Evolutionary conservation across 2,888 invertebrate species (phyloP).

Genomic region (Cosmopolites sordidus): DNA sequence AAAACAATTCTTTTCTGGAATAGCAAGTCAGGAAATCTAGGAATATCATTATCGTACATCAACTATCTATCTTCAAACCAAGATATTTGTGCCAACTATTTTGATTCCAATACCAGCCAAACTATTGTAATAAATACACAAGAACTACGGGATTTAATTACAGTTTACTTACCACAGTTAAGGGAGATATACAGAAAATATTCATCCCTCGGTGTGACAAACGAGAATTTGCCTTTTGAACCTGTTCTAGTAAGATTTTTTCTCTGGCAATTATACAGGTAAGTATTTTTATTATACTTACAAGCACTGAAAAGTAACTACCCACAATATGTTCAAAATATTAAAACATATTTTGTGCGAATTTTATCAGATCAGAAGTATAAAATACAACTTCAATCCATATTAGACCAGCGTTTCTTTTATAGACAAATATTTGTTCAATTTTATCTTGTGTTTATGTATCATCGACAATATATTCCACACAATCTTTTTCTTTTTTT

Average conservation of each 20-base stretch:
- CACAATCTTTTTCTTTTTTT: too few species aligned
- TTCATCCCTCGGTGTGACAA: conserved; percentile 49
- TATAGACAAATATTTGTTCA: too few species aligned
- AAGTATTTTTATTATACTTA: too few species aligned
- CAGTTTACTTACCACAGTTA: conserved; percentile 50
- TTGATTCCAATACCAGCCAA: background rate
- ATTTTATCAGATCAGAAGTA: too few species aligned
- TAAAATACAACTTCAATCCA: too few species aligned
- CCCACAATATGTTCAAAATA: too few species aligned
- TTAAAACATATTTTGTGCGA: too few species aligned
- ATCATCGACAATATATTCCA: too few species aligned
- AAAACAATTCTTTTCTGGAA: too few species aligned
- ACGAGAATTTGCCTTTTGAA: conserved; percentile 33
- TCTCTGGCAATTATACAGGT: conserved; percentile 54
- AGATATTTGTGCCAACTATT: background rate
- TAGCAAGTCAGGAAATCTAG: background rate
- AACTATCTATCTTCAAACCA: conserved; percentile 28
- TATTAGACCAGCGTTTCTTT: too few species aligned
- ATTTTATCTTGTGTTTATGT: too few species aligned
- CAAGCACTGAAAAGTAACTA: too few species aligned
- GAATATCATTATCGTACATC: conserved; percentile 20
- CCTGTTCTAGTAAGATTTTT: conserved; percentile 52
- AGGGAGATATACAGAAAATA: conserved; percentile 54
- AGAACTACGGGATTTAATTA: conserved; percentile 50
- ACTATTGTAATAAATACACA: conserved; percentile 39